A percentile compares a stretch with the other conserved stretches of the same genome.
Conservation (phyloP, 2,888 invertebrate species). For the Acleris holmiana region DNA sequence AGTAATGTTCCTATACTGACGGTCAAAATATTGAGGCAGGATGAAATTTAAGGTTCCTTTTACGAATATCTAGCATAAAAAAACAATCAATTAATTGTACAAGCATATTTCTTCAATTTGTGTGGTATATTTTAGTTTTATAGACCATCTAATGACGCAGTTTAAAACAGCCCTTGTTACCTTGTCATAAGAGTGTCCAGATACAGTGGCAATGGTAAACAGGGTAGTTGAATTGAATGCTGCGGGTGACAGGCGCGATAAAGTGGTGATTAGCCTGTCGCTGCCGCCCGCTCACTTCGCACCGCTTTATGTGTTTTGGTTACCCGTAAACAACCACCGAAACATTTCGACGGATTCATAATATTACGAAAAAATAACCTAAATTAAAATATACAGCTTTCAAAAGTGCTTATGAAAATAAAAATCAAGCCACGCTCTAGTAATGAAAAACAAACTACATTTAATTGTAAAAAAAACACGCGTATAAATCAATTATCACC, state of each 20-base stretch:
- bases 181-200: conserved; percentile 14
- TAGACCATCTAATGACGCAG: neutral
- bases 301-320: conserved; percentile 31
- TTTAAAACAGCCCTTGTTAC: conserved; percentile 18
- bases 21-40: neutral
- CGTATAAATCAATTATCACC: no score
- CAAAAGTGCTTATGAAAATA: no score
- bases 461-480: no score
- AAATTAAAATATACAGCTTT: neutral
- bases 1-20: neutral
- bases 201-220: conserved; percentile 15
- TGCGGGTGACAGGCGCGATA: conserved; percentile 69
- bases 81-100: no score
- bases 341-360: conserved; percentile 9
- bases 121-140: neutral
- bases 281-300: conserved; percentile 58
- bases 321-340: conserved; percentile 23
- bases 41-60: no score
- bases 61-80: neutral
- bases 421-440: no score
- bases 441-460: no score
- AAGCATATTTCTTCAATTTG: neutral
- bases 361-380: neutral
- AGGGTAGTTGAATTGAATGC: conserved; percentile 51
- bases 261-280: conserved; percentile 75